Evolutionary conservation across 2,888 invertebrate genomes (phyloP).

Genomic region (Stenolophus ochropezus): DNA sequence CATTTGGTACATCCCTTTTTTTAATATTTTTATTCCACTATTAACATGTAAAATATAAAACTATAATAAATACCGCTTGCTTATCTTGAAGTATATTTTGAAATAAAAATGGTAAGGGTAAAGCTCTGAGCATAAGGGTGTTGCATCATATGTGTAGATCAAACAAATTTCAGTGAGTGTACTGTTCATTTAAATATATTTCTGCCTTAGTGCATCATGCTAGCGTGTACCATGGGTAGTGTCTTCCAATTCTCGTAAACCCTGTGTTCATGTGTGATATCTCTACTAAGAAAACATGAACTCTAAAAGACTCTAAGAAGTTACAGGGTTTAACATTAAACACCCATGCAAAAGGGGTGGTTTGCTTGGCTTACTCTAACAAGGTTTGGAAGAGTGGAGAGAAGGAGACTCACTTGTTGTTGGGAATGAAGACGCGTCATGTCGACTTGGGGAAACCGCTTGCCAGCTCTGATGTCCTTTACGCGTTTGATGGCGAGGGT

Average conservation of each 20-base stretch:
- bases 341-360: constrained; percentile 50
- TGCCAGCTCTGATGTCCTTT: constrained; percentile 93
- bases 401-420: constrained; percentile 68
- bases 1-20: too few species aligned
- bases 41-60: too few species aligned
- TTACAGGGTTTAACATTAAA: constrained; percentile 40
- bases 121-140: too few species aligned
- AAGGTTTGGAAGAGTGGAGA: neutral
- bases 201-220: neutral
- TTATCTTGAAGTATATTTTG: too few species aligned
- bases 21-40: too few species aligned
- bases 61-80: too few species aligned
- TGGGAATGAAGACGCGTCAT: constrained; percentile 71
- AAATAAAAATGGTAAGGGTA: too few species aligned
- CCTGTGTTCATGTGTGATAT: constrained; percentile 30
- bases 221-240: neutral
- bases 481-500: constrained; percentile 97
- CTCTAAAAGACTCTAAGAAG: constrained; percentile 35
- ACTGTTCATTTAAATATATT: neutral
- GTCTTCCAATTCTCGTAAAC: constrained; percentile 1
- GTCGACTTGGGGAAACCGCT: constrained; percentile 76
- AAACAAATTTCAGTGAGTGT: neutral
- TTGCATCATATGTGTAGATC: neutral
- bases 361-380: neutral
- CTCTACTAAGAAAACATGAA: constrained; percentile 7